Evolutionary conservation across 2,888 invertebrate species (phyloP).

Genomic region (Didymodactylos carnosus): DNA sequence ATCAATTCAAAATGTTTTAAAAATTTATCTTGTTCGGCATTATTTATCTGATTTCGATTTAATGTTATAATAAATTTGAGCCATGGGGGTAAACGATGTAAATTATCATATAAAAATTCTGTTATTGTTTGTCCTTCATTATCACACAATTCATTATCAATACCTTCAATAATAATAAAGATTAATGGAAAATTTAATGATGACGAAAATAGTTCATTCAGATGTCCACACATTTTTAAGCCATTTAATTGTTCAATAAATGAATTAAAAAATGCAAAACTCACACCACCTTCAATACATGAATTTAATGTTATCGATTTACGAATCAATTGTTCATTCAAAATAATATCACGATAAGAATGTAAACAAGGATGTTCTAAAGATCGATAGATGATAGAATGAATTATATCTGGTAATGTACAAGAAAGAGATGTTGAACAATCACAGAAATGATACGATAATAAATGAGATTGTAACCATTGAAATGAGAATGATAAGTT

Average conservation of each 20-base stretch:
- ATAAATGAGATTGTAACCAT: background rate
- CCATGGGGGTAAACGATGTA: background rate
- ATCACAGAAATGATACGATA: background rate
- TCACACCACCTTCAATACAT: background rate
- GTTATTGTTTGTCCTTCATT: background rate
- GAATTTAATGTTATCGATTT: background rate
- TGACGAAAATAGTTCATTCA: background rate
- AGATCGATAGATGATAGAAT: background rate
- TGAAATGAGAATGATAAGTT: background rate
- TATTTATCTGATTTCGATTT: background rate
- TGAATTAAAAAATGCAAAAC: background rate
- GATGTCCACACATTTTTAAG: background rate
- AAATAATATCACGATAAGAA: background rate
- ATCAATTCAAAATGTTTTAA: background rate
- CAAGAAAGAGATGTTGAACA: background rate
- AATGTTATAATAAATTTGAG: background rate
- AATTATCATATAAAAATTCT: background rate
- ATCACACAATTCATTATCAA: background rate
- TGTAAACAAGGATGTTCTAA: background rate
- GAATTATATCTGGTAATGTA: background rate
- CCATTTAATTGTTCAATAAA: background rate
- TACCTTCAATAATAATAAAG: background rate
- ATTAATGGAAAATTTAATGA: background rate
- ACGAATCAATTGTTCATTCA: background rate
- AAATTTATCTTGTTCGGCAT: background rate